Evolutionary conservation across 1,140 invertebrate genomes (phyloP), one percentile per base, ranked within the genome.

Genomic region (Pygmarrhopalites habei): DNA sequence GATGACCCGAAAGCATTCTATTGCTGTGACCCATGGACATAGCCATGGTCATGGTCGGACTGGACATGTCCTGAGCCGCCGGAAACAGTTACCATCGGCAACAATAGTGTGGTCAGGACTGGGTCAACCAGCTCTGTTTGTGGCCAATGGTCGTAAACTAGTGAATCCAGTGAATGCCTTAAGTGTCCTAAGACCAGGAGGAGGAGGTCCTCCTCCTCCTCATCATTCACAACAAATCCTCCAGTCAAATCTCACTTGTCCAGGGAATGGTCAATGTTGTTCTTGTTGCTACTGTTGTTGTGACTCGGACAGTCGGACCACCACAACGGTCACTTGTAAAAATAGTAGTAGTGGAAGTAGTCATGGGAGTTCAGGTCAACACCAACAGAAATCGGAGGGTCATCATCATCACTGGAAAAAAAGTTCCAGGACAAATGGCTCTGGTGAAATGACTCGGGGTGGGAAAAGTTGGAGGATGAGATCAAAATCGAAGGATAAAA

Each of bases 251-350:
- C 5, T 28, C 12, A n/a, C 5, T 35, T 35, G 28, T 23, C 51
- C 21, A 3, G 32, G 62, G 19, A 32, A 32, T 35, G 29, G n/a
- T 21, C 41, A 61, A 1, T 63, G 60, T 44, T 65, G 63, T 43
- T 59, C 44, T 19, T 68, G 63, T 52, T 69, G 67, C 43, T 69
- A 69, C 53, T 69, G 68, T 47, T 66, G 64, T 32, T 69, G 68
- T 64, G 64, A 66, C 25, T 30, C 44, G 53, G 62, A 41, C 15
- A 56, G 30, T 29, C 57, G 49, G 19, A 23, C 58, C 7, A 14
- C 47, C 21, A 39, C 32, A 23, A 52, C 35, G 21, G 49, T 23
- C 32, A 17, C 5, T 19, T 39, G 1, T 32, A 52, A 14, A 26
- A 12, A 52, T 14, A 30, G 35, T 32, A 59, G 30, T 32, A 25